Conservation (phyloP, 2,113 vertebrate genomes). For the Pyrgilauda ruficollis region DNA sequence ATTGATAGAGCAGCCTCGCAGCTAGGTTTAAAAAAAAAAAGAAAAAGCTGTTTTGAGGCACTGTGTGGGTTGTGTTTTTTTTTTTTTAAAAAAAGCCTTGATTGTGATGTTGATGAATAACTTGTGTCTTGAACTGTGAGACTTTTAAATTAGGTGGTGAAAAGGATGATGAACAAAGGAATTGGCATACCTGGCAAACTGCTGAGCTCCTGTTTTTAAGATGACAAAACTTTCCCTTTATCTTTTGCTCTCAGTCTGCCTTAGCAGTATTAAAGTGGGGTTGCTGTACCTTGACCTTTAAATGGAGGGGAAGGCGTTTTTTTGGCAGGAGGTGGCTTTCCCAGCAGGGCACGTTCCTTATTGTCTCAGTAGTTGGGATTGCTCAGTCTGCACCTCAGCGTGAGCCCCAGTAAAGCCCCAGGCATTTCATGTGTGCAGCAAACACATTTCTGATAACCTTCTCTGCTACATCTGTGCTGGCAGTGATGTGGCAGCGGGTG, state of each 20-base stretch:
- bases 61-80: not conserved
- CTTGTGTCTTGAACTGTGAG: not conserved
- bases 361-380: not conserved
- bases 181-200: not conserved
- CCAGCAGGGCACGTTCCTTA: not conserved
- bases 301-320: not conserved
- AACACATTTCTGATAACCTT: not conserved
- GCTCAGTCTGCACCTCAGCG: not conserved
- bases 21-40: not conserved
- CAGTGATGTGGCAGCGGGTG: not conserved
- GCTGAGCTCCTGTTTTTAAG: not conserved
- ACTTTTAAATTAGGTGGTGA: not conserved
- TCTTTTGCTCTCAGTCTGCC: not conserved
- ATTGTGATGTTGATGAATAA: not conserved
- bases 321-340: not conserved
- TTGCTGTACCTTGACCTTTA: not conserved
- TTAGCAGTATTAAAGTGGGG: not conserved
- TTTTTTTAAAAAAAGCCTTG: not conserved
- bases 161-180: not conserved
- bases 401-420: not conserved
- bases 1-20: not conserved
- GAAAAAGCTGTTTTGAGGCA: not conserved
- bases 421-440: not conserved
- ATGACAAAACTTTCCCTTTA: not conserved
- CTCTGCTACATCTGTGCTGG: not conserved